phyloP scores from a whole-genome alignment of 2,113 vertebrate genomes.

The Hippopotamus amphibius region DNA sequence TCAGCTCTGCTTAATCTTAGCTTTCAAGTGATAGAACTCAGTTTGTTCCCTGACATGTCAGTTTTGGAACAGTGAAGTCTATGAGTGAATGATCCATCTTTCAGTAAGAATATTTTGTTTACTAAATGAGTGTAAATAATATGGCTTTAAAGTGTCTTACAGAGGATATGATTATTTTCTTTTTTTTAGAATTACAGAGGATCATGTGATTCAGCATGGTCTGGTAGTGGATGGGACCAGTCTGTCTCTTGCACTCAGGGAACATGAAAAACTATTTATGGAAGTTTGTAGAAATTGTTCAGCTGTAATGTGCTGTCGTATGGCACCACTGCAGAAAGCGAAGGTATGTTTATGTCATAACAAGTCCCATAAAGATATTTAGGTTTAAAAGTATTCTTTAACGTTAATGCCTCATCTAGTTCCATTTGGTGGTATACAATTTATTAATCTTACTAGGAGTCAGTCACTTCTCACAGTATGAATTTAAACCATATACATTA shows the following conservation, averaged over 20 bases:
- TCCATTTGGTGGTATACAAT: neutral
- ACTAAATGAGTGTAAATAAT: neutral
- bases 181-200: conserved; percentile 93
- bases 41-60: neutral
- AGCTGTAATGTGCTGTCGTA: conserved; percentile 97
- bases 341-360: conserved; percentile 88
- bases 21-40: neutral
- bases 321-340: conserved; percentile 98
- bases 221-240: conserved; percentile 98
- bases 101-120: conserved; percentile 12
- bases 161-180: conserved; percentile 54
- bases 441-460: neutral
- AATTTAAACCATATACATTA: neutral
- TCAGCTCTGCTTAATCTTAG: conserved; percentile 47
- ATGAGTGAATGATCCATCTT: neutral
- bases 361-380: neutral
- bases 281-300: conserved; percentile 97
- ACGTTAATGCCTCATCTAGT: neutral
- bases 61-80: neutral
- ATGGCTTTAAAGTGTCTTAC: neutral
- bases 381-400: neutral
- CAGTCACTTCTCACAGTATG: neutral
- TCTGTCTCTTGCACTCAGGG: conserved; percentile 96
- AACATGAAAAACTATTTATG: conserved; percentile 98
- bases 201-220: conserved; percentile 98